A percentile compares a stretch with the other conserved stretches of the same genome.
phyloP scores from a whole-genome alignment of 2,888 invertebrate species.

The Unio delphinus region DNA sequence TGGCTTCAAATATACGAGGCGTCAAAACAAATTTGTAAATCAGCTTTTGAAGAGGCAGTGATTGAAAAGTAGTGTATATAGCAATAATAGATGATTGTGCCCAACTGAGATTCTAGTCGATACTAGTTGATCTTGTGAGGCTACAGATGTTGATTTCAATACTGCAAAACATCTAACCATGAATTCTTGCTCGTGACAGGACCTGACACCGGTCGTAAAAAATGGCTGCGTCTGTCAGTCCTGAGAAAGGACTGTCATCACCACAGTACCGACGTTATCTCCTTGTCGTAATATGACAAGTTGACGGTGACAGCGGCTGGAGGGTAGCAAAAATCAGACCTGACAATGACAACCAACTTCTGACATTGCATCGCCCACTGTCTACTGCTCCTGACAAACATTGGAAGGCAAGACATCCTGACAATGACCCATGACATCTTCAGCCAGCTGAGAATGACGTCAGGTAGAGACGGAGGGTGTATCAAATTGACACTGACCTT shows the following conservation, averaged over 20 bases:
- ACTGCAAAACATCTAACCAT: neutral
- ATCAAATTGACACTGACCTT: constrained; percentile 13
- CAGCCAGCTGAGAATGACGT: constrained; percentile 1
- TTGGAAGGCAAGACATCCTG: too few species aligned
- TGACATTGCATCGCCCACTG: too few species aligned
- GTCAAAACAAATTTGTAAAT: constrained; percentile 7
- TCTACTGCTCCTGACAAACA: too few species aligned
- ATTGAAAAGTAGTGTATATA: neutral
- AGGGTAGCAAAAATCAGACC: too few species aligned
- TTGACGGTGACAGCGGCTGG: too few species aligned
- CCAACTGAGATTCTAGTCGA: constrained; percentile 7
- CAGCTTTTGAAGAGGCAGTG: constrained; percentile 2
- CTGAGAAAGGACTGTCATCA: neutral
- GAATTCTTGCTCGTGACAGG: constrained; percentile 9
- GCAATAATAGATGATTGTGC: constrained; percentile 9
- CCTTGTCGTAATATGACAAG: too few species aligned
- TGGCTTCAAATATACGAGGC: constrained; percentile 5
- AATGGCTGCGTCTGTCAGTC: constrained; percentile 7
- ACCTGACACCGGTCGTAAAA: neutral
- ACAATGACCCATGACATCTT: neutral
- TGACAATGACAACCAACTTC: too few species aligned
- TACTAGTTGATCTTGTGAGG: constrained; percentile 4
- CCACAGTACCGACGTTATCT: too few species aligned
- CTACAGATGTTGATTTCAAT: neutral
- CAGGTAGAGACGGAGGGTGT: neutral